Evolutionary conservation across 2,797 vertebrate genomes (phyloP).

Genomic region (Eremophila alpestris): DNA sequence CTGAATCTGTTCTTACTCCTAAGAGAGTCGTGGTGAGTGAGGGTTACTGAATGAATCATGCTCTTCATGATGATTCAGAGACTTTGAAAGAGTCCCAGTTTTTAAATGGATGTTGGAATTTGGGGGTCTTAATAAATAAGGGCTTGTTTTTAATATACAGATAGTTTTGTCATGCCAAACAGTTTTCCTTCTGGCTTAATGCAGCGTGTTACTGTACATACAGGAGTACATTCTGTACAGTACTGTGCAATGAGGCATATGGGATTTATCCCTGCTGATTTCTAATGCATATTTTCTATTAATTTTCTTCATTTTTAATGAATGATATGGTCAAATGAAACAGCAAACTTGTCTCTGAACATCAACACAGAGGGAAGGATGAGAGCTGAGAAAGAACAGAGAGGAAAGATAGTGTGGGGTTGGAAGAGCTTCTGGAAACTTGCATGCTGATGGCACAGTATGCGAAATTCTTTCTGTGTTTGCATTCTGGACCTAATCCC

Average conservation of each 20-base stretch:
- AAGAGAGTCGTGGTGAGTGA: not conserved
- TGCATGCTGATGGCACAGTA: slow-evolving; percentile 34
- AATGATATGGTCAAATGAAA: not conserved
- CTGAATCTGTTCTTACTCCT: slow-evolving; percentile 47
- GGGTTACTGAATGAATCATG: slow-evolving; percentile 53
- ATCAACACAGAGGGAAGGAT: not conserved
- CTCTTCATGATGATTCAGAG: slow-evolving; percentile 61
- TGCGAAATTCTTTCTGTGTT: slow-evolving; percentile 54
- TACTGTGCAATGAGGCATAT: not conserved
- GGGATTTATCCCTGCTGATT: not conserved
- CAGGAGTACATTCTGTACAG: slow-evolving; percentile 42
- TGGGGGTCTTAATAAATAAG: slow-evolving; percentile 48
- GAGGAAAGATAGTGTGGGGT: not conserved
- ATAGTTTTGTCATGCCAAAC: not conserved
- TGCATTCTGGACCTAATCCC: slow-evolving; percentile 57
- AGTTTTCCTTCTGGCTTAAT: slow-evolving; percentile 8
- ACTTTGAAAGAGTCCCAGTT: slow-evolving; percentile 48
- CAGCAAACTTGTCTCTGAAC: not conserved
- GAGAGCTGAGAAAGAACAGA: slow-evolving; percentile 17
- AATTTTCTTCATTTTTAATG: not conserved
- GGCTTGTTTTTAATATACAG: slow-evolving; percentile 51
- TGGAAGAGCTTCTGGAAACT: slow-evolving; percentile 62
- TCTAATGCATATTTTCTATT: not conserved
- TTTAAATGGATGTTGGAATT: slow-evolving; percentile 43
- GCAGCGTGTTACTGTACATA: not conserved